Percentiles rank a stretch among this genome's conserved stretches.
These are phyloP conservation scores for Manacus vitellinus DNA, from an alignment of 2,113 vertebrate species.

Conservation along the genomic window DNA sequence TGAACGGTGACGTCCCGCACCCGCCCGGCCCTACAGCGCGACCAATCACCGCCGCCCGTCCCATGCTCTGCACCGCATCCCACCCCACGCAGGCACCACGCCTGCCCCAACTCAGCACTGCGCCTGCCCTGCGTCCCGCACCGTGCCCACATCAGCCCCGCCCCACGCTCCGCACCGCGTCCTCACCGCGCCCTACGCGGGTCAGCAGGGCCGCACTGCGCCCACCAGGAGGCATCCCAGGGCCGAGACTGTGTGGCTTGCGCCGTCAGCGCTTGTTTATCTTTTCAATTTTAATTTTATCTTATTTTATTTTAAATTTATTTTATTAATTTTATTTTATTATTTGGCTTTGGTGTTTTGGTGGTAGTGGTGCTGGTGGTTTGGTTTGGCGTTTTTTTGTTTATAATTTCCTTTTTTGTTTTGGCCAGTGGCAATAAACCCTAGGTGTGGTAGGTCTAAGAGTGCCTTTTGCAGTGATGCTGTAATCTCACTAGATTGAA, in stretches of 20 bases:
- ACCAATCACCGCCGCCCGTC: background rate
- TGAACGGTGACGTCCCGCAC: background rate
- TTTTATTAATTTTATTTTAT: background rate
- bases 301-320: no score
- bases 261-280: accelerated
- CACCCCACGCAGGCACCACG: background rate
- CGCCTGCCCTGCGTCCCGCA: background rate
- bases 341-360: background rate
- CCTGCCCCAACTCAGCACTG: background rate
- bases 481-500: background rate
- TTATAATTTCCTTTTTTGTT: background rate
- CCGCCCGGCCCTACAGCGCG: background rate
- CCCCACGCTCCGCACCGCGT: background rate
- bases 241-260: accelerated
- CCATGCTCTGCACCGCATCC: background rate
- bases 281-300: background rate
- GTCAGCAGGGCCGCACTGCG: accelerated
- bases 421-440: background rate
- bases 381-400: background rate
- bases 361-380: background rate
- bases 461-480: background rate
- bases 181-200: accelerated
- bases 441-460: accelerated
- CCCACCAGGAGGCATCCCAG: background rate
- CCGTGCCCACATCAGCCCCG: background rate